Evolutionary conservation across 2,888 invertebrate genomes (phyloP).

Genomic region (Cephus nigrinus): DNA sequence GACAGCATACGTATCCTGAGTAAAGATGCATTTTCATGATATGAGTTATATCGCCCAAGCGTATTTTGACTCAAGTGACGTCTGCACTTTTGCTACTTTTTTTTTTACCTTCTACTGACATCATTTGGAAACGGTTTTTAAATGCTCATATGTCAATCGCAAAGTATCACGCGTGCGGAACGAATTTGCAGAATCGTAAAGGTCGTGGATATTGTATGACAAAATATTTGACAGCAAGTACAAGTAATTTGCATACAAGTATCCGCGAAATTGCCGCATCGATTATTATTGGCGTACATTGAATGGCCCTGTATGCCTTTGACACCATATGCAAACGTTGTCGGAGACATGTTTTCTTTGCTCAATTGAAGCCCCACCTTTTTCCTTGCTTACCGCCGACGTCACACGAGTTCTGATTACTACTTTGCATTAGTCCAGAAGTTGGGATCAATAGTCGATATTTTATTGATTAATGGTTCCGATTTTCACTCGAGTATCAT

Average conservation of each 20-base stretch:
- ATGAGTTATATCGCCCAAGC: background rate
- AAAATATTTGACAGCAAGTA: background rate
- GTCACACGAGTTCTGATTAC: background rate
- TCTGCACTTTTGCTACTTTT: too few species aligned
- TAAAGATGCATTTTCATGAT: background rate
- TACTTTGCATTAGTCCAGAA: background rate
- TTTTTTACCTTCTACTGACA: too few species aligned
- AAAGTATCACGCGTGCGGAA: too few species aligned
- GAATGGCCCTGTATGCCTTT: background rate
- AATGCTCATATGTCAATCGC: too few species aligned
- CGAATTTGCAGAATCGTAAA: background rate
- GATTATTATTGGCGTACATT: background rate
- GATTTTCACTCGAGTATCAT: background rate
- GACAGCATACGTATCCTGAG: background rate
- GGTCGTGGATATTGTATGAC: background rate
- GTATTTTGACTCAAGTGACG: too few species aligned
- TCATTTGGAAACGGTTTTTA: too few species aligned
- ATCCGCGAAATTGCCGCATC: conserved; percentile 6
- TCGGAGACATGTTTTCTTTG: background rate
- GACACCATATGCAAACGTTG: conserved; percentile 4
- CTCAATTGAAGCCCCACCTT: conserved; percentile 1
- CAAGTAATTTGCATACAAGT: background rate
- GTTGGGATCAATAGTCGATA: background rate
- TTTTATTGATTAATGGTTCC: background rate
- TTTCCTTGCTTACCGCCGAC: background rate